phyloP scores from a whole-genome alignment of 2,888 invertebrate genomes.

The Drosophila formosana region DNA sequence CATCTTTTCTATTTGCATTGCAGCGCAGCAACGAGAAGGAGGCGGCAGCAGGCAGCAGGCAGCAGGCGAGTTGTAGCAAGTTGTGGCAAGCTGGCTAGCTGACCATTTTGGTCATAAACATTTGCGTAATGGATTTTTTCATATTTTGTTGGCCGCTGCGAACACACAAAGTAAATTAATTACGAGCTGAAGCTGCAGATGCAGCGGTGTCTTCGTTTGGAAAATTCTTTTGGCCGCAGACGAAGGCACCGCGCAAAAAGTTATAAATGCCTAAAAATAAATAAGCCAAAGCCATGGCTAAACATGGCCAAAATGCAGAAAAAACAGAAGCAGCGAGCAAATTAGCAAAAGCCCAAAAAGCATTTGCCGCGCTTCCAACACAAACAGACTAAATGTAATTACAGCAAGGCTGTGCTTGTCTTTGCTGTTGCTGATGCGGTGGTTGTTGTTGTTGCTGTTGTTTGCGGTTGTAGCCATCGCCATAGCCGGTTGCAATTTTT shows the following conservation, averaged over 20 bases:
- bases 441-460: conserved; percentile 36
- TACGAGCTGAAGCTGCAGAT: conserved; percentile 62
- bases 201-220: conserved; percentile 53
- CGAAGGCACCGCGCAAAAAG: conserved; percentile 31
- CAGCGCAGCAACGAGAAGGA: conserved; percentile 3
- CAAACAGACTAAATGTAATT: conserved; percentile 70
- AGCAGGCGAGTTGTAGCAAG: conserved; percentile 14
- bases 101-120: conserved; percentile 81
- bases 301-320: conserved; percentile 63
- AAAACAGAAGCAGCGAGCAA: conserved; percentile 76
- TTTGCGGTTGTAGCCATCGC: conserved; percentile 47
- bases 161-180: conserved; percentile 81
- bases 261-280: conserved; percentile 77
- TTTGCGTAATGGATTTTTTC: conserved; percentile 82
- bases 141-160: conserved; percentile 74
- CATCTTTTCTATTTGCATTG: conserved; percentile 79
- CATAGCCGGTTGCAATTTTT: conserved; percentile 70
- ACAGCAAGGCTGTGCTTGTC: conserved; percentile 59
- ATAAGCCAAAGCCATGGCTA: conserved; percentile 63
- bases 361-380: conserved; percentile 58
- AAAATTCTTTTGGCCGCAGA: conserved; percentile 56
- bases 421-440: conserved; percentile 43
- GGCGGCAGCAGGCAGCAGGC: conserved; percentile 3
- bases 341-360: conserved; percentile 73
- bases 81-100: conserved; percentile 22